Percentiles rank a stretch among this genome's conserved stretches.
Conservation (phyloP, 2,113 vertebrate species). For the Pygoscelis antarcticus region DNA sequence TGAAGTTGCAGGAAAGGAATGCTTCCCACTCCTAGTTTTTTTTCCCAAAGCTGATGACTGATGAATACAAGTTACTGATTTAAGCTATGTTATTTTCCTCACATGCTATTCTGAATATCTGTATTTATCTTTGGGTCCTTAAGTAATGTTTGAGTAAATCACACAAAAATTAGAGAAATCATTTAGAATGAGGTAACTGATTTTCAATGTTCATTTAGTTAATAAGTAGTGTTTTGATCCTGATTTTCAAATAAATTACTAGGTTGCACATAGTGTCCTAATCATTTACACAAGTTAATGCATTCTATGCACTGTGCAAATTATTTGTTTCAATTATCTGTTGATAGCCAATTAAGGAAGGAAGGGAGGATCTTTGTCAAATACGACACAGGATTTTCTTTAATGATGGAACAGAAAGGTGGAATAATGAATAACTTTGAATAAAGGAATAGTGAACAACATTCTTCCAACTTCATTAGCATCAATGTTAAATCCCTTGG, state of each 20-base stretch:
- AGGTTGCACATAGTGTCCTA: neutral
- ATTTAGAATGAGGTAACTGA: neutral
- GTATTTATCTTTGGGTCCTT: neutral
- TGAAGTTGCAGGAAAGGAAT: neutral
- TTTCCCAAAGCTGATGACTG: neutral
- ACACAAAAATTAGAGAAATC: neutral
- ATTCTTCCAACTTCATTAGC: neutral
- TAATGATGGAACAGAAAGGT: neutral
- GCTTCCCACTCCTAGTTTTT: neutral
- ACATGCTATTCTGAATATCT: neutral
- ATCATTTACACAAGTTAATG: neutral
- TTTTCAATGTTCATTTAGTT: neutral
- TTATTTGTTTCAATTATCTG: neutral
- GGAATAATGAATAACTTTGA: neutral
- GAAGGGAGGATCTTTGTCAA: neutral
- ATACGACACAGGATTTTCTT: neutral
- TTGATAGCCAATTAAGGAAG: neutral
- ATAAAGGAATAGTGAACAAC: neutral
- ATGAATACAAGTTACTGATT: neutral
- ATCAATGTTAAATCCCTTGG: neutral
- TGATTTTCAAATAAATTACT: neutral
- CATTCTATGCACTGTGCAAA: neutral
- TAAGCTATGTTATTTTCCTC: neutral
- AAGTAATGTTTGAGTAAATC: neutral
- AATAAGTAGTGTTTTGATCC: neutral